phyloP scores from a whole-genome alignment of 2,888 invertebrate genomes.

The Amphipyra tragopoginis region DNA sequence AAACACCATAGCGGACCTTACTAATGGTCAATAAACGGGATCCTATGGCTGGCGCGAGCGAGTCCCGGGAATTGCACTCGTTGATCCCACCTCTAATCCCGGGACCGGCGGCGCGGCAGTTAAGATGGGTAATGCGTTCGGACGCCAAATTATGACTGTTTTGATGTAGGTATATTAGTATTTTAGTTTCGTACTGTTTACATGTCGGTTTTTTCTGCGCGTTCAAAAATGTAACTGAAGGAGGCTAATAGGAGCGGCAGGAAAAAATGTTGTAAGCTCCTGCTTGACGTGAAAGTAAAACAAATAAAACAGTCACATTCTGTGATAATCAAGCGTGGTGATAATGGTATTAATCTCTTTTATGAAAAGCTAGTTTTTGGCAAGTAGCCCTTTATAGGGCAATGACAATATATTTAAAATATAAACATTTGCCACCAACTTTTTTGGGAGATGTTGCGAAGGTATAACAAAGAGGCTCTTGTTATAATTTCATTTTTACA shows the following conservation, averaged over 20 bases:
- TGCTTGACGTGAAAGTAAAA: too few relatives aligned
- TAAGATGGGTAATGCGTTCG: constrained; percentile 65
- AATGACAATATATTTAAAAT: too few relatives aligned
- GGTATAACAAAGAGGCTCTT: too few relatives aligned
- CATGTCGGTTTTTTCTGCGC: background rate
- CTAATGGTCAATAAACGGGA: constrained; percentile 76
- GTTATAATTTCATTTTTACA: too few relatives aligned
- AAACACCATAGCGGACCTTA: constrained; percentile 59
- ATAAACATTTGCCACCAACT: too few relatives aligned
- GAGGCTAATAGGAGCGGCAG: background rate
- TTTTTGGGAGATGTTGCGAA: too few relatives aligned
- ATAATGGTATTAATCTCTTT: too few relatives aligned
- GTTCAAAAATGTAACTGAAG: background rate
- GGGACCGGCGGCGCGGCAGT: constrained; percentile 58
- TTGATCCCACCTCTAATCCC: constrained; percentile 72
- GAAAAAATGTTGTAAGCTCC: too few relatives aligned
- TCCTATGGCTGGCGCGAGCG: constrained; percentile 63
- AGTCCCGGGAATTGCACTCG: constrained; percentile 64
- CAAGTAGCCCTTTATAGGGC: too few relatives aligned
- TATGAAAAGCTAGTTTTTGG: too few relatives aligned
- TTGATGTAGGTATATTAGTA: constrained; percentile 40
- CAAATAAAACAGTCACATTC: too few relatives aligned
- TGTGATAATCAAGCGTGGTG: too few relatives aligned
- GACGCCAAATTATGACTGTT: constrained; percentile 60
- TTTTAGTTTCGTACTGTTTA: constrained; percentile 19